A percentile compares a stretch with the other conserved stretches of the same genome.
Evolutionary conservation across 1,140 invertebrate species (phyloP).

Genomic region (Hirudo medicinalis): DNA sequence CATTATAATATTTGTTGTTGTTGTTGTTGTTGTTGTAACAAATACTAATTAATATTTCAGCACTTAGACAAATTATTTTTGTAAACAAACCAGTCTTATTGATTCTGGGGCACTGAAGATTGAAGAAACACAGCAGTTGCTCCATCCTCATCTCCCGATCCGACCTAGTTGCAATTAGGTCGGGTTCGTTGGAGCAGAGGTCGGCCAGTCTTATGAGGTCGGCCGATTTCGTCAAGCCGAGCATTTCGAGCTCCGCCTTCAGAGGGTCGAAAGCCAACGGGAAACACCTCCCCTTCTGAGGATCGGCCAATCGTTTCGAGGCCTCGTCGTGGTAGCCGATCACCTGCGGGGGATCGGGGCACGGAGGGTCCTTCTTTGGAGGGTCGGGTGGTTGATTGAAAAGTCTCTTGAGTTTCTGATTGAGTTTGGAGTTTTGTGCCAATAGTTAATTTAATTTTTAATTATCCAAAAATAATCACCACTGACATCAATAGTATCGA

Average conservation of each 20-base stretch:
- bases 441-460: neutral
- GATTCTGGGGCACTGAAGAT: neutral
- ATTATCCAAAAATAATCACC: neutral
- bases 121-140: neutral
- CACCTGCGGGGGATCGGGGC: neutral
- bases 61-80: too few relatives aligned
- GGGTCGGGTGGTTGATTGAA: neutral
- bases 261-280: neutral
- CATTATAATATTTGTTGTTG: too few relatives aligned
- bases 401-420: neutral
- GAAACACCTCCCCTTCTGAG: neutral
- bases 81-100: neutral
- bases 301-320: neutral
- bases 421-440: neutral
- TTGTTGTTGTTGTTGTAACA: too few relatives aligned
- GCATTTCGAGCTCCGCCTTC: slow-evolving; percentile 2
- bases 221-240: neutral
- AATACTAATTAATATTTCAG: too few relatives aligned
- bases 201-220: neutral
- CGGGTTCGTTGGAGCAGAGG: neutral
- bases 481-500: neutral
- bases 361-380: neutral
- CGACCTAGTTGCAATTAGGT: neutral
- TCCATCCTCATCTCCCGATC: neutral
- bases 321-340: neutral